Conservation (phyloP, 2,888 invertebrate species). For the Polylopha cassiicola region DNA sequence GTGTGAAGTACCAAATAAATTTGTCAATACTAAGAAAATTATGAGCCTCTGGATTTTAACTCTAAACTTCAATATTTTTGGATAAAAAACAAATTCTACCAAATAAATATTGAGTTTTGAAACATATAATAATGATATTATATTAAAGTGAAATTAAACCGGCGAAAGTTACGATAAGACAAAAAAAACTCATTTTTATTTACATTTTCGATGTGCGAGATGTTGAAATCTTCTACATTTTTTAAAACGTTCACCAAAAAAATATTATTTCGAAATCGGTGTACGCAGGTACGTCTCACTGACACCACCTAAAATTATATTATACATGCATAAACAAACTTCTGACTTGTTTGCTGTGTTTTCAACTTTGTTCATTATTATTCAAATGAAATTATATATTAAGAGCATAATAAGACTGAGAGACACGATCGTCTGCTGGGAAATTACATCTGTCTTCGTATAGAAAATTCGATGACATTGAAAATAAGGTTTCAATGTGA, state of each 20-base stretch:
- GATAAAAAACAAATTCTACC: too few species aligned
- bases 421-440: not conserved
- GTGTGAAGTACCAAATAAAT: too few species aligned
- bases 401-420: slow-evolving; percentile 1
- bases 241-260: not conserved
- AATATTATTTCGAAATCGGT: not conserved
- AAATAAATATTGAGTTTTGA: too few species aligned
- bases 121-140: too few species aligned
- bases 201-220: too few species aligned
- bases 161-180: too few species aligned
- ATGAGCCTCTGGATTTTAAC: too few species aligned
- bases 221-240: not conserved
- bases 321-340: slow-evolving; percentile 19
- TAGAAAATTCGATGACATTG: slow-evolving; percentile 1
- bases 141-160: too few species aligned
- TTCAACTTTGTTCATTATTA: slow-evolving; percentile 18
- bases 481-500: slow-evolving; percentile 2
- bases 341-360: slow-evolving; percentile 17
- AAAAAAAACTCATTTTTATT: too few species aligned
- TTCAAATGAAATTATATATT: slow-evolving; percentile 17
- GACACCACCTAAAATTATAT: slow-evolving; percentile 10
- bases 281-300: too few species aligned
- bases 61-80: too few species aligned
- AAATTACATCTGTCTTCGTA: slow-evolving; percentile 7
- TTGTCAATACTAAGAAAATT: too few species aligned